Base-by-base conservation (phyloP, 1,140 invertebrate species). In the Cardiocondyla obscurior region DNA sequence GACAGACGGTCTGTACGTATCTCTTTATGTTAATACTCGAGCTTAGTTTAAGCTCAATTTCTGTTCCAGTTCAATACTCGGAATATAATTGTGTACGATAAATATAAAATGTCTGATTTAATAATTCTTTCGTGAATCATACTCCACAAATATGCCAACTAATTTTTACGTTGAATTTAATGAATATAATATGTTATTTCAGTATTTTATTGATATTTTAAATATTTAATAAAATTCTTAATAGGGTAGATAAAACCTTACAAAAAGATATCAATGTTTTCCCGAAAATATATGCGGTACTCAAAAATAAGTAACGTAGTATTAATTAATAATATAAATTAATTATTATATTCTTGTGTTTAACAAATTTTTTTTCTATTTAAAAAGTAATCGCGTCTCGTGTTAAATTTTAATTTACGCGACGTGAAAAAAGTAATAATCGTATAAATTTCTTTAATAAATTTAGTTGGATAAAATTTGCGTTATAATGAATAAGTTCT, bases 1-100 rank as follows among this genome's bases (percentile, higher is more conserved):
- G 74, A 79, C 74, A 79, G 62, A 65, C 62, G 46, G 33, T 79
- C 67, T 79, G 62, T 67, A 79, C 74, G 74, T 79, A 79, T 69
- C 46, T 49, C 67, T 79, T 79, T 79, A 79, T 46, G 69, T 79
- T 79, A 79, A 79, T 79, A 79, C 46, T 22, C 74, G 25, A 33
- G 12, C 60, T 67, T 30, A 19, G 28, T 25, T 22, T 22, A 65
- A 42, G 62, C 74, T 79, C 55, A 79, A 79, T 79, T 79, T 69
- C 69, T 67, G 53, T 28, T 49, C 74, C 69, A 69, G 46, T 79
- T 69, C 51, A 67, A 79, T 49, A 36, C 36, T 42, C 46, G 19
- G 46, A 6, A 12, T 46, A 62, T 46, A 62, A 79, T 79, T 36
- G 74, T 28, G 12, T 19, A 69, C 33, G 30, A 25, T 42, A 69